Evolutionary conservation across 1,140 invertebrate genomes (phyloP).

Genomic region (Hyles vespertilio): DNA sequence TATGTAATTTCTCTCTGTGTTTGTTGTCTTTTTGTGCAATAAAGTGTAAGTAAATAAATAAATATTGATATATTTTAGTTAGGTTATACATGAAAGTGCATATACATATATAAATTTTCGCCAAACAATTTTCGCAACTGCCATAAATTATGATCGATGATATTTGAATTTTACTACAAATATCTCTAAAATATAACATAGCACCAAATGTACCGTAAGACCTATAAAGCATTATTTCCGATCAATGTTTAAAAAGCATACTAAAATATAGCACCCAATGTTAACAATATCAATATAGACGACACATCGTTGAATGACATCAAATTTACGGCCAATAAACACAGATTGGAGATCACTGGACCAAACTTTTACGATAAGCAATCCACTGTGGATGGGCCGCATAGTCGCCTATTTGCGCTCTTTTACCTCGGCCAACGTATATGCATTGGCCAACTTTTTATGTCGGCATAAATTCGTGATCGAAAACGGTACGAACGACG

Average conservation of each 20-base stretch:
- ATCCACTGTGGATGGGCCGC: constrained; percentile 48
- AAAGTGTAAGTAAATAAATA: too few species aligned
- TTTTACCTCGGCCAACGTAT: constrained; percentile 41
- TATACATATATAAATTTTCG: too few species aligned
- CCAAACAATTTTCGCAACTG: too few species aligned
- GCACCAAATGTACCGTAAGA: too few species aligned
- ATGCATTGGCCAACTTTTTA: constrained; percentile 68
- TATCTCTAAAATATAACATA: too few species aligned
- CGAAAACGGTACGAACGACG: constrained; percentile 27
- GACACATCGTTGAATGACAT: constrained; percentile 58
- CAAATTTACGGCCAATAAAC: constrained; percentile 61
- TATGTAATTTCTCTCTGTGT: too few species aligned
- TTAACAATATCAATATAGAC: constrained; percentile 60
- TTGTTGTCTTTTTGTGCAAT: too few species aligned
- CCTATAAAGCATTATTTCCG: too few species aligned
- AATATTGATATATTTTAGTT: too few species aligned
- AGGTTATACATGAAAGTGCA: too few species aligned
- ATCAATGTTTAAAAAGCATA: too few species aligned
- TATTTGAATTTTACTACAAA: background rate
- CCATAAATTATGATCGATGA: too few species aligned
- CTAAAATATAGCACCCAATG: constrained; percentile 7
- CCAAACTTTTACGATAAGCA: constrained; percentile 68
- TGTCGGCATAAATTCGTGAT: constrained; percentile 62
- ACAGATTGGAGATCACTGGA: constrained; percentile 68
- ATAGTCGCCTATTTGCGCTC: constrained; percentile 38